These are phyloP conservation scores for Sinotaia quadrata DNA, from an alignment of 2,888 invertebrate species.

Conservation along the genomic window DNA sequence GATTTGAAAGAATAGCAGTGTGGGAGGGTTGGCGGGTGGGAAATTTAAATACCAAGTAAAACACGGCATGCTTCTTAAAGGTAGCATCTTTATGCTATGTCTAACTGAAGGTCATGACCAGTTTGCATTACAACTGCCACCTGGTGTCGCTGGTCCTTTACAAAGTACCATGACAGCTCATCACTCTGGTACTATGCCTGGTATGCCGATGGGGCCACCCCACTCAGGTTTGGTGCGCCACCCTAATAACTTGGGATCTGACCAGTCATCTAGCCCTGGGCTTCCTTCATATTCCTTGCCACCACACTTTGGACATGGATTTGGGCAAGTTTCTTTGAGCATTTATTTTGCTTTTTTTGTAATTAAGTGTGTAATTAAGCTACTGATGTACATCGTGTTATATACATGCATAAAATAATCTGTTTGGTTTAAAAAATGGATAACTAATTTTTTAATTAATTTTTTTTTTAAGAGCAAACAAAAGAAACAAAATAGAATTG, in stretches of 20 bases:
- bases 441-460: no score
- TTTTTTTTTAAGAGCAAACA: no score
- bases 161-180: constrained; percentile 4
- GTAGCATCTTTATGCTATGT: no score
- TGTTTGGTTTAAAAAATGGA: no score
- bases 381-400: no score
- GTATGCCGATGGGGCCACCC: background rate
- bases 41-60: no score
- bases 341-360: no score
- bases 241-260: background rate
- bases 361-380: background rate
- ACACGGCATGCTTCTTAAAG: no score
- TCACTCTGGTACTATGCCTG: background rate
- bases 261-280: background rate
- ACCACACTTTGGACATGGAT: background rate
- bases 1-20: no score
- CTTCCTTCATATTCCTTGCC: constrained; percentile 2
- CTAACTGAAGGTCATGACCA: constrained; percentile 8
- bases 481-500: no score
- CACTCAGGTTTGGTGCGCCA: background rate
- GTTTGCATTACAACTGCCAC: constrained; percentile 5
- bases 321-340: constrained; percentile 10
- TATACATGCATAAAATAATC: no score
- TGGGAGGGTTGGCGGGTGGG: no score
- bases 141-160: constrained; percentile 2